Evolutionary conservation across 2,797 vertebrate species (phyloP).

Genomic region (Sebastes itinus): DNA sequence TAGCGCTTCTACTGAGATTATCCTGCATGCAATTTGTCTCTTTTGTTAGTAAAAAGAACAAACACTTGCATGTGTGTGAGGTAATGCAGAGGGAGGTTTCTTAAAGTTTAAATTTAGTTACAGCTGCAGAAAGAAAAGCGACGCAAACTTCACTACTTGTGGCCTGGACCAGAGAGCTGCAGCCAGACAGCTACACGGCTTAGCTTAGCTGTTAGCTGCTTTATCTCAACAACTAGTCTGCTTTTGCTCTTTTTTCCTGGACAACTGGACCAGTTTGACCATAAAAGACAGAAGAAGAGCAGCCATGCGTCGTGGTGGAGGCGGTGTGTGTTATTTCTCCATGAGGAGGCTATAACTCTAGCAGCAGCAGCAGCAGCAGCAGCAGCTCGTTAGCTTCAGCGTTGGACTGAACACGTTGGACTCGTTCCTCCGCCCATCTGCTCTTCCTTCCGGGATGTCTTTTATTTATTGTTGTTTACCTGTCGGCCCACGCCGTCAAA

Average conservation of each 20-base stretch:
- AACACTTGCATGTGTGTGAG: neutral
- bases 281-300: neutral
- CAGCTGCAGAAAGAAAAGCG: neutral
- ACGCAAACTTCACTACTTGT: constrained; percentile 67
- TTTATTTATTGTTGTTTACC: constrained; percentile 80
- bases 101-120: neutral
- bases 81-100: neutral
- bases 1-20: neutral
- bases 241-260: neutral
- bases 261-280: neutral
- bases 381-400: constrained; percentile 45
- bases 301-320: neutral
- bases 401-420: constrained; percentile 78
- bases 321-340: constrained; percentile 3
- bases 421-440: constrained; percentile 78
- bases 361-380: constrained; percentile 14
- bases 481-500: constrained; percentile 63
- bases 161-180: constrained; percentile 56
- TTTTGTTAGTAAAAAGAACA: neutral
- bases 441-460: constrained; percentile 69
- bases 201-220: neutral
- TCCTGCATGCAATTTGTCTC: neutral
- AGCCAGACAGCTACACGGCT: constrained; percentile 28
- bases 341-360: constrained; percentile 51
- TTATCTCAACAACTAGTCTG: neutral